A percentile compares a stretch with the other conserved stretches of the same genome.
Evolutionary conservation across 2,797 vertebrate genomes (phyloP).

Genomic region (Erpetoichthys calabaricus): DNA sequence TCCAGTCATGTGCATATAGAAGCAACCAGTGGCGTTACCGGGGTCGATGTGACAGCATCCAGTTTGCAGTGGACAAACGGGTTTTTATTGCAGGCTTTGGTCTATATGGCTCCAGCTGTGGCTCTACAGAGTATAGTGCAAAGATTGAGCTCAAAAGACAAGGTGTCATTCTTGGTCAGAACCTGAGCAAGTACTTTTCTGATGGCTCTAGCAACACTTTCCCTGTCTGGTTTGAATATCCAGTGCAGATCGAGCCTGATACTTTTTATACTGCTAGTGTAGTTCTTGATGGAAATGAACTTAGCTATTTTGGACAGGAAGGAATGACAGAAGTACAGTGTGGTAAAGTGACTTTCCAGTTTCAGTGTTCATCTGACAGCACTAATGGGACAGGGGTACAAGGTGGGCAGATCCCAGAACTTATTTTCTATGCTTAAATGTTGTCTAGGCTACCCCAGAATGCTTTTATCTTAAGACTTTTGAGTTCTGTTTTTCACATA

Average conservation of each 20-base stretch:
- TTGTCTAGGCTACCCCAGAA: background rate
- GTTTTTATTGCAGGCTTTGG: conserved; percentile 93
- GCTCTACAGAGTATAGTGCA: conserved; percentile 88
- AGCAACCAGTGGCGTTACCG: conserved; percentile 98
- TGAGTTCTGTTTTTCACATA: no score
- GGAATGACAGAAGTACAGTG: conserved; percentile 97
- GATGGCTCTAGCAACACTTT: conserved; percentile 96
- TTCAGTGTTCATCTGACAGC: conserved; percentile 95
- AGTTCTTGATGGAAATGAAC: conserved; percentile 83
- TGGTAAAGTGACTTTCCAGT: conserved; percentile 94
- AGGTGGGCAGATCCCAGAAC: conserved; percentile 92
- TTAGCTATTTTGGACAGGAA: conserved; percentile 95
- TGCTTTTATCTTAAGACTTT: no score
- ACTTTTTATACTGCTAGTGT: conserved; percentile 95
- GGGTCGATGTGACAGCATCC: conserved; percentile 93
- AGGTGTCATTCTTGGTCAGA: conserved; percentile 79
- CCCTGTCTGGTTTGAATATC: conserved; percentile 92
- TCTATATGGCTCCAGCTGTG: conserved; percentile 90
- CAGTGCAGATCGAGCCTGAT: conserved; percentile 90
- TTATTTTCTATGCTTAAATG: conserved; percentile 87
- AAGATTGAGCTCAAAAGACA: conserved; percentile 93
- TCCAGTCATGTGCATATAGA: conserved; percentile 93
- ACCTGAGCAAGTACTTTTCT: conserved; percentile 90
- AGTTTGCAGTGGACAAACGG: conserved; percentile 90
- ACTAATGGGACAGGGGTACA: conserved; percentile 95